These are phyloP conservation scores for Phoronis australis DNA, from an alignment of 2,888 invertebrate species.

Conservation along the genomic window DNA sequence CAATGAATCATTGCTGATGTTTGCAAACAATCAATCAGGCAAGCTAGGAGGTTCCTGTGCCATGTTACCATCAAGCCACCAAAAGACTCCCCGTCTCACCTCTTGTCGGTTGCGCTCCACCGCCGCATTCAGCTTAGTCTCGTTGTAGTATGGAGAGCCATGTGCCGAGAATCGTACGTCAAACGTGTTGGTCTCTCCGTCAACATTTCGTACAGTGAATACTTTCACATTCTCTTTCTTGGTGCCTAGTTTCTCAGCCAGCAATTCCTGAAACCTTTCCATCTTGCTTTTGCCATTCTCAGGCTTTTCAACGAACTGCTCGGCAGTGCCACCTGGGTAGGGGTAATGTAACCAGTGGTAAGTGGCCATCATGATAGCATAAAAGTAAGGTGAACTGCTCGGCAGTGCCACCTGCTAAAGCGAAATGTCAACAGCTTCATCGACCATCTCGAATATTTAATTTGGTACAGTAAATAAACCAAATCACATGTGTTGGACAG, in stretches of 20 bases:
- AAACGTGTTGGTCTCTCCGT: conserved; percentile 68
- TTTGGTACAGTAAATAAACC: too few relatives aligned
- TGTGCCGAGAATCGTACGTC: conserved; percentile 92
- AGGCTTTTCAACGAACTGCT: conserved; percentile 72
- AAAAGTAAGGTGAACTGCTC: too few relatives aligned
- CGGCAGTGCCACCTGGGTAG: conserved; percentile 75
- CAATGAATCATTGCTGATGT: too few relatives aligned
- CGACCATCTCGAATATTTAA: too few relatives aligned
- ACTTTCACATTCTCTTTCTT: conserved; percentile 84
- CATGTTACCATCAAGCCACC: too few relatives aligned
- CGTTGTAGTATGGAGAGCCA: conserved; percentile 91
- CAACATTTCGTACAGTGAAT: conserved; percentile 77
- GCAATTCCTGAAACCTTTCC: conserved; percentile 81
- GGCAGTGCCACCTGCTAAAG: too few relatives aligned
- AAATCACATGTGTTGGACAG: too few relatives aligned
- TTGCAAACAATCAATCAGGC: too few relatives aligned
- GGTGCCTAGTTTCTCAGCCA: conserved; percentile 80
- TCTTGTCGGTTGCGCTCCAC: conserved; percentile 55
- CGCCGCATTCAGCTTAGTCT: conserved; percentile 88
- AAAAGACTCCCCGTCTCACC: conserved; percentile 31
- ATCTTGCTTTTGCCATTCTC: conserved; percentile 71
- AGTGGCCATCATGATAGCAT: too few relatives aligned
- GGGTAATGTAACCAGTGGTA: too few relatives aligned
- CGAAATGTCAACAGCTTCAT: too few relatives aligned
- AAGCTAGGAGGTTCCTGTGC: too few relatives aligned